Evolutionary conservation across 2,797 vertebrate species (phyloP).

Genomic region (Eulemur albifrons): DNA sequence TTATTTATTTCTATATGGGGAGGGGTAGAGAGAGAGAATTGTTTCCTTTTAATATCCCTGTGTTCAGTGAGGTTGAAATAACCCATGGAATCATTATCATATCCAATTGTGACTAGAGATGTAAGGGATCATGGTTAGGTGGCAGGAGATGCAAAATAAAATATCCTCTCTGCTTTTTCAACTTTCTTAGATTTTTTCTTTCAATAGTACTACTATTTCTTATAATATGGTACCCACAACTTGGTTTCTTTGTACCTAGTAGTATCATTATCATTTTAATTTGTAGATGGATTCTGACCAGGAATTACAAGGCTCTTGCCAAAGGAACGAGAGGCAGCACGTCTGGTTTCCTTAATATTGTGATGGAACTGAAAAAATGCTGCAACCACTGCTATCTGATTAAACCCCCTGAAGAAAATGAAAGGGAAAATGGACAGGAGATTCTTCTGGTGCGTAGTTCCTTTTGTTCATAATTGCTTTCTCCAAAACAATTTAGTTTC

Average conservation of each 20-base stretch:
- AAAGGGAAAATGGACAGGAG: slow-evolving; percentile 89
- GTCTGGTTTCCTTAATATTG: slow-evolving; percentile 97
- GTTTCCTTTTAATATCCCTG: background rate
- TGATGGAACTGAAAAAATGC: slow-evolving; percentile 99
- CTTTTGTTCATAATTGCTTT: background rate
- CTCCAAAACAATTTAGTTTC: background rate
- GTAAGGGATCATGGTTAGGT: background rate
- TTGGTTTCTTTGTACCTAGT: background rate
- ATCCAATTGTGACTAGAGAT: background rate
- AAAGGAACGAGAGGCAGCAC: slow-evolving; percentile 96
- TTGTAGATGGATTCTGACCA: slow-evolving; percentile 98
- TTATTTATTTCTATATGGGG: background rate
- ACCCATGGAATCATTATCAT: background rate
- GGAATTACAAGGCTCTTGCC: slow-evolving; percentile 96
- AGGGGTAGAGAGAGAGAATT: background rate
- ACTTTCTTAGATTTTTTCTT: background rate
- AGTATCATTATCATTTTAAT: background rate
- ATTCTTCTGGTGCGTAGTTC: slow-evolving; percentile 87
- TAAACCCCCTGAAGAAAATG: slow-evolving; percentile 91
- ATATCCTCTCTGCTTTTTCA: background rate
- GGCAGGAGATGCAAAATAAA: background rate
- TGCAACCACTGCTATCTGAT: slow-evolving; percentile 98
- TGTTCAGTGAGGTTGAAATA: background rate
- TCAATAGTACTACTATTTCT: background rate
- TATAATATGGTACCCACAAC: background rate